phyloP scores from a whole-genome alignment of 2,797 vertebrate genomes.

The Perodicticus potto region DNA sequence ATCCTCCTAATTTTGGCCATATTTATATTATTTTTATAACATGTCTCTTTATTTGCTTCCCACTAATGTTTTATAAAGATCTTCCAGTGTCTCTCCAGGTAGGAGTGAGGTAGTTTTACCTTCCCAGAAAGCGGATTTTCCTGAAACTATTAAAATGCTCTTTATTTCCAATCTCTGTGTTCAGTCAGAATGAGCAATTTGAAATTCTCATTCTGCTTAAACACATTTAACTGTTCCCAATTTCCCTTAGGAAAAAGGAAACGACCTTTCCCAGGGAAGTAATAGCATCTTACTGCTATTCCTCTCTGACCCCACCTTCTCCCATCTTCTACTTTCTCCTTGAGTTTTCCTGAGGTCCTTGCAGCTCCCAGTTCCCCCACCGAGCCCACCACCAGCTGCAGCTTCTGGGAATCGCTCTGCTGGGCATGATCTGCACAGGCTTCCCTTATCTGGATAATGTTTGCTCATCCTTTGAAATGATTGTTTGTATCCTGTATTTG shows the following conservation, averaged over 20 bases:
- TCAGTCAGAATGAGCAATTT: background rate
- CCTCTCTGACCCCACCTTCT: background rate
- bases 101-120: background rate
- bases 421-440: background rate
- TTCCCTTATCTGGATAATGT: background rate
- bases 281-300: background rate
- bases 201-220: conserved; percentile 15
- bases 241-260: background rate
- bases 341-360: background rate
- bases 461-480: background rate
- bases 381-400: background rate
- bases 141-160: background rate
- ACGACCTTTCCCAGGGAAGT: background rate
- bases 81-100: background rate
- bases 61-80: background rate
- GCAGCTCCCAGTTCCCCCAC: accelerated
- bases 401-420: background rate
- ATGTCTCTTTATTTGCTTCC: background rate
- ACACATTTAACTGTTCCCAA: background rate
- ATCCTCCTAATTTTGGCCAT: background rate
- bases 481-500: background rate
- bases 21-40: background rate
- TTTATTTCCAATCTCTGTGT: background rate
- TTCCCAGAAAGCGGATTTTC: background rate
- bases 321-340: background rate